Conservation (phyloP, 2,888 invertebrate species). For the Harmothoe impar region DNA sequence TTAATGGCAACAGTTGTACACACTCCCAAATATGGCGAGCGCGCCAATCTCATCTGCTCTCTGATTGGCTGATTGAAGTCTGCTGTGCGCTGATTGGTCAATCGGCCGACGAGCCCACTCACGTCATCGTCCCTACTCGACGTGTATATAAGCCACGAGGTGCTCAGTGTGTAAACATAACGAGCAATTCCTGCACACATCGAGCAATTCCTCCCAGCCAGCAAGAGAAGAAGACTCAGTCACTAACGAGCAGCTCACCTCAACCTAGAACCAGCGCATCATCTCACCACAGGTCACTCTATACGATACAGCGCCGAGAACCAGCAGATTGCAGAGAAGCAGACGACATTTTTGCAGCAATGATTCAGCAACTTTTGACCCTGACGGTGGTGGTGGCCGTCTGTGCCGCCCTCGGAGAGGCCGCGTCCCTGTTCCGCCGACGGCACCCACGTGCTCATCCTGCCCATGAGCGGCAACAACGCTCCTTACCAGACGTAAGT, state of each 20-base stretch:
- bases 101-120: too few species aligned
- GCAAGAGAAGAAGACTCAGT: too few species aligned
- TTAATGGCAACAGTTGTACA: constrained; percentile 9
- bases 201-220: not conserved
- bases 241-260: too few species aligned
- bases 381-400: constrained; percentile 10
- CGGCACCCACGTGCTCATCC: constrained; percentile 33
- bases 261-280: too few species aligned
- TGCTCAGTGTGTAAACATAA: not conserved
- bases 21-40: not conserved
- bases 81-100: too few species aligned
- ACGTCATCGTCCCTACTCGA: not conserved
- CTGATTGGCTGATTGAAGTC: not conserved
- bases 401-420: not conserved
- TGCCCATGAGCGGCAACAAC: not conserved
- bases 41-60: not conserved
- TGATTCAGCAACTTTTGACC: not conserved
- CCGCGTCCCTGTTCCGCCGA: not conserved
- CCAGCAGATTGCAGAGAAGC: not conserved
- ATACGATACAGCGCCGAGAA: not conserved
- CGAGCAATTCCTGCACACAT: not conserved
- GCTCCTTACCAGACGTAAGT: not conserved
- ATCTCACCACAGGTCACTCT: too few species aligned
- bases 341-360: not conserved
- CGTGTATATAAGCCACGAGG: not conserved